These are phyloP conservation scores for Limonius californicus DNA, from an alignment of 1,140 invertebrate species.

Conservation along the genomic window DNA sequence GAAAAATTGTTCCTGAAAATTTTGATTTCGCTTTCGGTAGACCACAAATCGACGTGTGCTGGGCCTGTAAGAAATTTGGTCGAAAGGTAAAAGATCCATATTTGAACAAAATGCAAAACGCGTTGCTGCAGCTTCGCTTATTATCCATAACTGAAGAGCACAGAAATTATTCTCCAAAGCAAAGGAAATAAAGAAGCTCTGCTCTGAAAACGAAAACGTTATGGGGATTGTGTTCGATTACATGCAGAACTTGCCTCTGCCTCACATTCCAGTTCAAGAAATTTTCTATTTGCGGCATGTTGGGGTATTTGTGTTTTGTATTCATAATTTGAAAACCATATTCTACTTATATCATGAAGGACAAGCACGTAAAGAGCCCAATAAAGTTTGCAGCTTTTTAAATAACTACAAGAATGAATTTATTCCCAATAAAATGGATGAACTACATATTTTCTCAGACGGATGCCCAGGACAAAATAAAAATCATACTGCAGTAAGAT, in stretches of 20 bases:
- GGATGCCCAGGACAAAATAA: constrained; percentile 36
- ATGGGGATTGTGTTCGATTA: not conserved
- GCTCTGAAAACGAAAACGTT: not conserved
- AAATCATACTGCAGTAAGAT: constrained; percentile 33
- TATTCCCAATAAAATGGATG: constrained; percentile 26
- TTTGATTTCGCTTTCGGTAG: not conserved
- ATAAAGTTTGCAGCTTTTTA: constrained; percentile 32
- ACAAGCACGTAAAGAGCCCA: constrained; percentile 24
- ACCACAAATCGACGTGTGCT: not conserved
- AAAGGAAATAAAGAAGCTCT: not conserved
- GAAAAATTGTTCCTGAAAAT: too few species aligned
- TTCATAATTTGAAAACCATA: constrained; percentile 32
- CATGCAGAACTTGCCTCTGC: constrained; percentile 15
- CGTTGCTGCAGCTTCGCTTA: not conserved
- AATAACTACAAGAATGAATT: too few species aligned
- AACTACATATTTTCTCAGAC: constrained; percentile 36
- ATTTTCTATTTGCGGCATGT: constrained; percentile 31
- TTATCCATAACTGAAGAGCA: not conserved
- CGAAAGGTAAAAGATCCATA: not conserved
- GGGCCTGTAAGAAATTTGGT: not conserved
- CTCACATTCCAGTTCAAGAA: constrained; percentile 11
- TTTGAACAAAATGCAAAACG: not conserved
- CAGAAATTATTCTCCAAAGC: not conserved
- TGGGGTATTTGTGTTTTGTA: constrained; percentile 32
- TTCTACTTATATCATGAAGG: constrained; percentile 30